Conservation (phyloP, 2,797 vertebrate species). For the Esox masquinongy region DNA sequence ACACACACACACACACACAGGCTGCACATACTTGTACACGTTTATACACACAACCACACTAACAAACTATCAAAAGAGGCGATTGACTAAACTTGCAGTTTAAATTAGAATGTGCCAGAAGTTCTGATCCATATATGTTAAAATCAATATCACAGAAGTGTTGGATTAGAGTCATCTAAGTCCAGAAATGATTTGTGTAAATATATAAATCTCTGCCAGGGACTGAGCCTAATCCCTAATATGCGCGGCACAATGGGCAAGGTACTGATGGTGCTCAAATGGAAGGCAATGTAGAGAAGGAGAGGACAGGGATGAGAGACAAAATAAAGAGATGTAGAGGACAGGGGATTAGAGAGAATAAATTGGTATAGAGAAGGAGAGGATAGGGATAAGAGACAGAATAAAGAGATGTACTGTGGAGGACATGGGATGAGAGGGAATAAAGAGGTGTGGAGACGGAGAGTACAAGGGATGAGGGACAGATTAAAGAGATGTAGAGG, state of each 20-base stretch:
- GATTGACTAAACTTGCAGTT: conserved; percentile 35
- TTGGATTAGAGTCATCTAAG: conserved; percentile 66
- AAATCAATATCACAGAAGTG: conserved; percentile 72
- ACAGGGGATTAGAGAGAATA: background rate
- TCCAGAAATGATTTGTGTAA: conserved; percentile 73
- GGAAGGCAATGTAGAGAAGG: background rate
- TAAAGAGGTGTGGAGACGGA: background rate
- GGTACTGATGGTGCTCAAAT: background rate
- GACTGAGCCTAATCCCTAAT: conserved; percentile 56
- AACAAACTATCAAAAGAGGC: conserved; percentile 22
- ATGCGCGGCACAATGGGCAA: conserved; percentile 49
- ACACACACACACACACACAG: conserved; percentile 37
- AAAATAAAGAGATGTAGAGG: too few species aligned
- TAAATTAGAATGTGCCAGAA: conserved; percentile 49
- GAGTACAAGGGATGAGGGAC: too few species aligned
- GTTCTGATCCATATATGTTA: conserved; percentile 55
- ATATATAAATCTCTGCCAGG: conserved; percentile 69
- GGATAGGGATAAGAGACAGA: background rate
- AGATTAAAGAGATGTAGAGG: too few species aligned
- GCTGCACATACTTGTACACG: background rate
- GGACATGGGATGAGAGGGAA: background rate
- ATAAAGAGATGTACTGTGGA: background rate
- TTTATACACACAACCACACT: background rate
- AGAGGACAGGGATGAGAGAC: background rate
- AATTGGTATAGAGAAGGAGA: background rate